Evolutionary conservation across 30 jellyfish, hydroid and myxozoan genomes (phyloP).

Genomic region (Hydractinia symbiolongicarpus): DNA sequence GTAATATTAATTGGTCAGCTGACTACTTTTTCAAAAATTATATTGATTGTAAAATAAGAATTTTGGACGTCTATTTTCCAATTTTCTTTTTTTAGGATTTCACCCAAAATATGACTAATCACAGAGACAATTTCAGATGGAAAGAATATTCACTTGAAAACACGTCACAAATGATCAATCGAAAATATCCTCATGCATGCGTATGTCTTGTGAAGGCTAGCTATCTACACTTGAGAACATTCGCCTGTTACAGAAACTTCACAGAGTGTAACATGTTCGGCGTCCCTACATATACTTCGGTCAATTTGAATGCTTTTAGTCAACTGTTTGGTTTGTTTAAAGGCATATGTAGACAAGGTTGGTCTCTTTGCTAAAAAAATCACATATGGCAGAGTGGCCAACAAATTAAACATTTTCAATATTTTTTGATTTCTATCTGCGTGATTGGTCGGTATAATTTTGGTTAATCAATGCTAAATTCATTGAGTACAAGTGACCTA

Average conservation of each 20-base stretch:
- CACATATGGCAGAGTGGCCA: background rate
- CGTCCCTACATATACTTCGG: conserved; percentile 51
- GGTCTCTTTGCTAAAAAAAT: background rate
- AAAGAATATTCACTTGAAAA: conserved; percentile 66
- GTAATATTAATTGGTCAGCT: too few species aligned
- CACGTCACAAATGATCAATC: conserved; percentile 45
- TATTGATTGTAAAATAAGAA: background rate
- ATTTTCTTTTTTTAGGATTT: conserved; percentile 37
- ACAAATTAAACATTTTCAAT: background rate
- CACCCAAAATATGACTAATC: conserved; percentile 52
- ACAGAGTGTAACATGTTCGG: conserved; percentile 63
- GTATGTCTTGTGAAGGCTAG: conserved; percentile 54
- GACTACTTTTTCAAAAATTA: too few species aligned
- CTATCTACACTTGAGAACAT: conserved; percentile 43
- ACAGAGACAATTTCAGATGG: conserved; percentile 68
- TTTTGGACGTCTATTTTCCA: background rate
- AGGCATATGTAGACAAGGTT: conserved; percentile 49
- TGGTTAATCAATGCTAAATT: background rate
- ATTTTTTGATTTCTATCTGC: background rate
- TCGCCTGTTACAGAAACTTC: conserved; percentile 65
- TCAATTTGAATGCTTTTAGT: conserved; percentile 43
- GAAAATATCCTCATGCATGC: conserved; percentile 42
- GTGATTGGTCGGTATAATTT: background rate
- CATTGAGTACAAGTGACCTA: background rate
- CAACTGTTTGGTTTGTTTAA: conserved; percentile 42